Conservation (phyloP, 2,888 invertebrate species). For the Tenthredo notha region DNA sequence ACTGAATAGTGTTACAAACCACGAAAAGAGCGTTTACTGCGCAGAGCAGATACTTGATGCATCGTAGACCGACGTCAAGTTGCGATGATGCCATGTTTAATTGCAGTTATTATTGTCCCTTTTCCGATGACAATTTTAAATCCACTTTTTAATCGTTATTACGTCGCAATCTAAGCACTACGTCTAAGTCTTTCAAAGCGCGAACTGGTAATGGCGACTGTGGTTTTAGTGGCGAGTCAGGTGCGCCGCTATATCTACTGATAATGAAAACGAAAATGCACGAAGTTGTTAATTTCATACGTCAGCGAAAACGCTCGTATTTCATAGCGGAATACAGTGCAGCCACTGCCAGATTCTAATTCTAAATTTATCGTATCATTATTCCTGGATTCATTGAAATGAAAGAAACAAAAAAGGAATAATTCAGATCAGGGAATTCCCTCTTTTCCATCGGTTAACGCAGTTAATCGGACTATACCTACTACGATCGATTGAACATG, state of each 20-base stretch:
- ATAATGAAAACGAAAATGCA: slow-evolving; percentile 52
- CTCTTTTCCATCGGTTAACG: not conserved
- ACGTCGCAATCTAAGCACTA: not conserved
- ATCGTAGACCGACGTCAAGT: slow-evolving; percentile 82
- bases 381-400: not conserved
- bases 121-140: slow-evolving; percentile 42
- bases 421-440: not conserved
- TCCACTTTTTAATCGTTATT: not conserved
- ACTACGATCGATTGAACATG: slow-evolving; percentile 28
- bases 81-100: slow-evolving; percentile 74
- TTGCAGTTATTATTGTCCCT: not conserved
- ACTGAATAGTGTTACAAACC: slow-evolving; percentile 77
- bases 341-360: not conserved
- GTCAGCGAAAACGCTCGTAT: not conserved
- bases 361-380: not conserved
- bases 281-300: slow-evolving; percentile 34
- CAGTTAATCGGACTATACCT: not conserved
- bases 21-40: slow-evolving; percentile 85
- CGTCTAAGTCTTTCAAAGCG: slow-evolving; percentile 34
- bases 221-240: slow-evolving; percentile 25
- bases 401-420: not conserved
- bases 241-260: slow-evolving; percentile 54
- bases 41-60: slow-evolving; percentile 85
- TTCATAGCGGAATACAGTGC: not conserved
- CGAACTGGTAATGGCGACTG: slow-evolving; percentile 51